phyloP scores from a whole-genome alignment of 2,797 vertebrate genomes.

The Lateolabrax maculatus region DNA sequence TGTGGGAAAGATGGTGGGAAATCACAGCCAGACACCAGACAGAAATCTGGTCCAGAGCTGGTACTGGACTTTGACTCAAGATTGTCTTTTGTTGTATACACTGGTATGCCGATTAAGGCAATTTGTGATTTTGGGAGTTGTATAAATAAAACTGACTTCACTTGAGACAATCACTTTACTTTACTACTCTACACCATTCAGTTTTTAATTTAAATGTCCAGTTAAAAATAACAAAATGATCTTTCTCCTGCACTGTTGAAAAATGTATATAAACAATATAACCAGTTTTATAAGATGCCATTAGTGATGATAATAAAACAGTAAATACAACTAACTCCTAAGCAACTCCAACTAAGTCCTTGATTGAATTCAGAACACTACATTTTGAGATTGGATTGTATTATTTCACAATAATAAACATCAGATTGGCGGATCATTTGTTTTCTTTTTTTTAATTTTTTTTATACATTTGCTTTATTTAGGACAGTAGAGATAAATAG shows the following conservation, averaged over 20 bases:
- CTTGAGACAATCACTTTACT: neutral
- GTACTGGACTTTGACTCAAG: conserved; percentile 21
- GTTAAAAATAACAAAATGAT: neutral
- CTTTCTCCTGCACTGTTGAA: neutral
- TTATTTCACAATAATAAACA: neutral
- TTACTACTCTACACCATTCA: too few species aligned
- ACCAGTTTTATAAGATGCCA: neutral
- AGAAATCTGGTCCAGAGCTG: neutral
- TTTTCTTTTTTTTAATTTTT: too few species aligned
- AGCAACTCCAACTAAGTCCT: neutral
- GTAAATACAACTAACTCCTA: too few species aligned
- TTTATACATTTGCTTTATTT: too few species aligned
- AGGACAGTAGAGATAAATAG: too few species aligned
- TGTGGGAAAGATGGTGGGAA: conserved; percentile 55
- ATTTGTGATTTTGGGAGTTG: neutral
- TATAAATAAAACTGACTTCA: neutral
- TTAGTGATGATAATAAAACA: neutral
- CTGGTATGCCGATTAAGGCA: neutral
- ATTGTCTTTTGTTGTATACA: neutral
- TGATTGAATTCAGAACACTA: neutral
- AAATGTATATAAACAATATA: neutral
- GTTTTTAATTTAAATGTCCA: too few species aligned
- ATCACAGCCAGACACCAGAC: conserved; percentile 54
- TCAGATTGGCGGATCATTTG: neutral
- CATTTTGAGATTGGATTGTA: neutral